phyloP scores from a whole-genome alignment of 2,888 invertebrate species.

The Aelia acuminata region DNA sequence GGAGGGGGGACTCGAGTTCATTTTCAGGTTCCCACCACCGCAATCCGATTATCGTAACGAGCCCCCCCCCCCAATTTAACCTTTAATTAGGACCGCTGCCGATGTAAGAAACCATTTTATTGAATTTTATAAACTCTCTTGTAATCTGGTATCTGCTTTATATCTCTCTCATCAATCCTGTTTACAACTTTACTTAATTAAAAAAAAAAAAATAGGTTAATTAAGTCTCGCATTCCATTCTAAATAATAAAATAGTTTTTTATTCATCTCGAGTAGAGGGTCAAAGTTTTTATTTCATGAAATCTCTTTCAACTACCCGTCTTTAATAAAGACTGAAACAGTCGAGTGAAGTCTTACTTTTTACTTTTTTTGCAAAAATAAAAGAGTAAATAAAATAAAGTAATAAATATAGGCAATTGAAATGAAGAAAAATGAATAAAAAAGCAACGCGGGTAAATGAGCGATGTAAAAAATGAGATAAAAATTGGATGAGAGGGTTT shows the following conservation, averaged over 20 bases:
- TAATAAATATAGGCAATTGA: too few relatives aligned
- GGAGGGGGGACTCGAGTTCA: neutral
- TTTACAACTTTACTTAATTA: neutral
- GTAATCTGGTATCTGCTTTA: neutral
- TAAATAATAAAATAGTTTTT: neutral
- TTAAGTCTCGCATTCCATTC: neutral
- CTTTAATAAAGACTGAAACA: too few relatives aligned
- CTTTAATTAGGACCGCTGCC: neutral
- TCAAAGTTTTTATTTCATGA: neutral
- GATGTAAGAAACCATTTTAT: neutral
- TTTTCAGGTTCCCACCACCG: neutral
- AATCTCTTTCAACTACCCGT: neutral
- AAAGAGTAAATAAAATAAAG: too few relatives aligned
- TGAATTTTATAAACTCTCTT: neutral
- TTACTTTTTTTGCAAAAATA: too few relatives aligned
- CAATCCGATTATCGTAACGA: constrained; percentile 33
- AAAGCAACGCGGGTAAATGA: too few relatives aligned
- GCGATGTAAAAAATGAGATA: too few relatives aligned
- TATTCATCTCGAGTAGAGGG: neutral
- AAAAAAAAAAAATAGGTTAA: neutral
- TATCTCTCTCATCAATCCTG: neutral
- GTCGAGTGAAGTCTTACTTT: too few relatives aligned
- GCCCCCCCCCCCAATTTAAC: neutral
- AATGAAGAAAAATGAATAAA: too few relatives aligned
- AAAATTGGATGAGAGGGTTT: too few relatives aligned